Evolutionary conservation across 2,888 invertebrate species (phyloP).

Genomic region (Eupithecia inturbata): DNA sequence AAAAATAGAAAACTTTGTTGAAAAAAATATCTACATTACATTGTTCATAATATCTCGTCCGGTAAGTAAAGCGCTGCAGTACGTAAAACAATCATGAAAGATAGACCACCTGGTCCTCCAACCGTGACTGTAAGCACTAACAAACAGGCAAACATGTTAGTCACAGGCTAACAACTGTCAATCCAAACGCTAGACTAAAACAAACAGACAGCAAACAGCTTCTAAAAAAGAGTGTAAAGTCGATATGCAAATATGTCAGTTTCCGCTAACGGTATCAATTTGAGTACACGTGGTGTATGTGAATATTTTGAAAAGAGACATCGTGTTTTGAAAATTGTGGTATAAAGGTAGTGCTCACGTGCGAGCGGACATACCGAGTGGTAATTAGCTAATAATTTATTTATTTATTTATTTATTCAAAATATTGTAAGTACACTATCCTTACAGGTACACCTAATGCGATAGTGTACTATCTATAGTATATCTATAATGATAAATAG

Average conservation of each 20-base stretch:
- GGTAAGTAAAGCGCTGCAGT: not conserved
- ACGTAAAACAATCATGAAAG: not conserved
- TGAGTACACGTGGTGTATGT: conserved; percentile 43
- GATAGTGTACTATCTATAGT: too few species aligned
- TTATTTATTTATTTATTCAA: too few species aligned
- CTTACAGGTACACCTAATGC: too few species aligned
- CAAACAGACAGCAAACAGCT: conserved; percentile 36
- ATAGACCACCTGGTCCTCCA: not conserved
- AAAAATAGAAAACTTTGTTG: not conserved
- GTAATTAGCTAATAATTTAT: not conserved
- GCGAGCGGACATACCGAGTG: not conserved
- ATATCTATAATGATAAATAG: too few species aligned
- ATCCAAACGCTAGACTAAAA: conserved; percentile 30
- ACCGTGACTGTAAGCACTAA: not conserved
- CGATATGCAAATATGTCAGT: conserved; percentile 70
- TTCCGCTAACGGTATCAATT: conserved; percentile 71
- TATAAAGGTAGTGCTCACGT: conserved; percentile 55
- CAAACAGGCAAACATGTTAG: conserved; percentile 21
- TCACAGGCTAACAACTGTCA: conserved; percentile 29
- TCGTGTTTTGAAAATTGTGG: conserved; percentile 66
- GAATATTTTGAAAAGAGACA: conserved; percentile 65
- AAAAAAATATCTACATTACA: not conserved
- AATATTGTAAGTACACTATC: too few species aligned
- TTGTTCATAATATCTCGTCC: not conserved
- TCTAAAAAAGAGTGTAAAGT: conserved; percentile 55